A percentile compares a stretch with the other conserved stretches of the same genome.
Evolutionary conservation across 1,140 invertebrate species (phyloP).

Genomic region (Cherax destructor): DNA sequence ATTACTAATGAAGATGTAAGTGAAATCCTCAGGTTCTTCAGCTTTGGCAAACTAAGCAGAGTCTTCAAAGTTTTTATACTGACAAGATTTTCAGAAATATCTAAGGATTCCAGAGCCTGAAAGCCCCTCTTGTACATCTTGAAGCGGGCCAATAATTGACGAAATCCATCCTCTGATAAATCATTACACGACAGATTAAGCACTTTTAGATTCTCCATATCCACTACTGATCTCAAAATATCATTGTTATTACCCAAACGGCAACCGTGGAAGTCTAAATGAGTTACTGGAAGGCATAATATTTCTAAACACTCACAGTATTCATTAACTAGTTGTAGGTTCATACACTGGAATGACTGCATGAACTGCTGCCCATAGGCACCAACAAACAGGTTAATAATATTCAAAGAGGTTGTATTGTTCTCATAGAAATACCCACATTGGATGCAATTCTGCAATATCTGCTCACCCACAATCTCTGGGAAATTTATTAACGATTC

Average conservation of each 20-base stretch:
- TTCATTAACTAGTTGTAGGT: constrained; percentile 1
- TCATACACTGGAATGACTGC: neutral
- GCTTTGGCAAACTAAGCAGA: neutral
- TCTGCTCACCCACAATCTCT: constrained; percentile 24
- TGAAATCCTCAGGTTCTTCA: constrained; percentile 32
- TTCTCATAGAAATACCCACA: neutral
- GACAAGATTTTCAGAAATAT: constrained; percentile 41
- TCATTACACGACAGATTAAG: constrained; percentile 33
- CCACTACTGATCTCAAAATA: constrained; percentile 26
- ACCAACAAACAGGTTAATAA: constrained; percentile 6
- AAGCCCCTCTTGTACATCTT: constrained; percentile 46
- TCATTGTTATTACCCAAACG: constrained; percentile 34
- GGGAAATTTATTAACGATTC: constrained; percentile 32
- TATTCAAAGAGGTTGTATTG: neutral
- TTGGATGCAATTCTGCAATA: neutral
- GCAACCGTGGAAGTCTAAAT: constrained; percentile 32
- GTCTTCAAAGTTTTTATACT: constrained; percentile 15
- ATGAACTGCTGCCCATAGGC: constrained; percentile 33
- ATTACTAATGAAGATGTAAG: constrained; percentile 2
- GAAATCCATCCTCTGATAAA: constrained; percentile 42
- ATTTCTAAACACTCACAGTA: constrained; percentile 18
- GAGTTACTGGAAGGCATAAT: constrained; percentile 26
- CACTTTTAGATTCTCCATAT: constrained; percentile 40
- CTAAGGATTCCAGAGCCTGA: constrained; percentile 16
- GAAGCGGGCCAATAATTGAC: constrained; percentile 13